A percentile compares a stretch with the other conserved stretches of the same genome.
Evolutionary conservation across 2,888 invertebrate species (phyloP).

Genomic region (Siphlonurus alternatus): DNA sequence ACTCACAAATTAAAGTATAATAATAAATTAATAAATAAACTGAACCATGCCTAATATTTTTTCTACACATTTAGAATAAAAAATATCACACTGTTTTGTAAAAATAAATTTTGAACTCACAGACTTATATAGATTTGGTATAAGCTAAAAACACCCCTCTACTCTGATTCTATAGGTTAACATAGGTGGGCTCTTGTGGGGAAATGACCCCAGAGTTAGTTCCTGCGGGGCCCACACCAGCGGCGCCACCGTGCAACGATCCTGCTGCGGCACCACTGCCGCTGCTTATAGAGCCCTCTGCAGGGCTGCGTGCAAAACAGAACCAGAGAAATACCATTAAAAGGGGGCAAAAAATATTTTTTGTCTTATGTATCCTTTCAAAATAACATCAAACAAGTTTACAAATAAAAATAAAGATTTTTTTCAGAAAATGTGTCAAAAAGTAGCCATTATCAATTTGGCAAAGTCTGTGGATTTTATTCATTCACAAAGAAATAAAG

Average conservation of each 20-base stretch:
- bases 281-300: conserved; percentile 13
- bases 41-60: background rate
- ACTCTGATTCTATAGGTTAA: conserved; percentile 61
- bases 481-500: background rate
- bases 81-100: background rate
- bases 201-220: conserved; percentile 17
- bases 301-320: conserved; percentile 16
- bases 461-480: background rate
- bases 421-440: conserved; percentile 54
- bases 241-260: conserved; percentile 15
- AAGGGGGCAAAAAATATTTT: background rate
- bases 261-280: conserved; percentile 7
- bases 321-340: conserved; percentile 4
- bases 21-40: background rate
- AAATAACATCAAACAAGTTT: conserved; percentile 5
- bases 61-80: background rate
- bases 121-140: background rate
- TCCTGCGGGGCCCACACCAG: conserved; percentile 11
- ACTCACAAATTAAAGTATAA: background rate
- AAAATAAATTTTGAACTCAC: background rate
- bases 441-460: conserved; percentile 3
- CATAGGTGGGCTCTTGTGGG: conserved; percentile 77
- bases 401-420: conserved; percentile 11
- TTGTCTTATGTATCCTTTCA: background rate
- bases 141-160: background rate